Base-by-base conservation (phyloP, 2,113 vertebrate genomes). In the Nestor notabilis region DNA sequence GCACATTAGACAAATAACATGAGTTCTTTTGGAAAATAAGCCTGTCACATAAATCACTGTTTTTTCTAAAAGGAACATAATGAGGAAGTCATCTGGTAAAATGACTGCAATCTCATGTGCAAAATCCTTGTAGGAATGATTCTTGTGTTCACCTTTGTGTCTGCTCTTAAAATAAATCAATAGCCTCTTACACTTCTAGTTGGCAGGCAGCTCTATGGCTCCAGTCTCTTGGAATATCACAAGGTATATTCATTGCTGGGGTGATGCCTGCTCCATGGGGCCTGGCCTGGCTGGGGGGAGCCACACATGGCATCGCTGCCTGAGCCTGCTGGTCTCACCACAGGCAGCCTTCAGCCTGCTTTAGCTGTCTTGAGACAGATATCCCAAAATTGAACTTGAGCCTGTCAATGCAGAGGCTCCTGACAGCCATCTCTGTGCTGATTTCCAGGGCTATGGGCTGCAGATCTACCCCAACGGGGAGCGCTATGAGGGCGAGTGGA, bases 401-500 rank as follows among this genome's bases (percentile, higher is more conserved):
- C 7, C n/a, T 92, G 35, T 50, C n/a, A 61, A 4, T 7, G 12
- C 4, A 25, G 21, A 43, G 41, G 17, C 29, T 91, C 43, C 56
- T 90, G 33, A 77, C 6, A 2, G 18, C 19, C 46, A 2, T 43
- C 35, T 87, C 70, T 91, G 11, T 84, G 65, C 61, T 65, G 74
- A 56, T 14, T 2, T 71, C 24, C 93, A 99, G 99, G 99, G 99
- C 5, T 97, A 97, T 5, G 99, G 99, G 27, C 93, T 85, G 2
- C 97, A 87, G 58, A 98, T 98, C 83, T 99, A 98, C 89, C 94
- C 96, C 7, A 65, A 90, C 8, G 93, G 93, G 9, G 97, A 98
- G 10, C 92, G 94, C 80, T 99, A 99, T 10, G 98, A 99, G 64
- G 99, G 99, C 1, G 98, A 99, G 85, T 99, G 99, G 99, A 95